Percentiles rank a stretch among this genome's conserved stretches.
Evolutionary conservation across 2,888 invertebrate species (phyloP).

Genomic region (Phyllotreta striolata): DNA sequence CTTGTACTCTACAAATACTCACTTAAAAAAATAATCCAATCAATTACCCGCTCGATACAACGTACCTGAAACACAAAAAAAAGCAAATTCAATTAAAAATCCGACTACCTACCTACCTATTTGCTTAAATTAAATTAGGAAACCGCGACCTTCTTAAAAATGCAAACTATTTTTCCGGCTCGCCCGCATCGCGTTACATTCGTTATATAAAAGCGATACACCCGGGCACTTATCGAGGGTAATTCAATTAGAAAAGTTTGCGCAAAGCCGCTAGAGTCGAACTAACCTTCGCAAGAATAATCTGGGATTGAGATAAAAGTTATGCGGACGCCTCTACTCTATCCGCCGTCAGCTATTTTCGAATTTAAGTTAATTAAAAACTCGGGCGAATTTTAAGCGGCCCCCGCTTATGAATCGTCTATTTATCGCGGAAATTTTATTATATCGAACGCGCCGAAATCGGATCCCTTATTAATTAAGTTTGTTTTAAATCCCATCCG

Average conservation of each 20-base stretch:
- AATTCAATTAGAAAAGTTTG: conserved; percentile 22
- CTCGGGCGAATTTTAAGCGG: conserved; percentile 9
- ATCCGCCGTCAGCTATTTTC: conserved; percentile 15
- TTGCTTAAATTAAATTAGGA: no score
- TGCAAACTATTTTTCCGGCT: conserved; percentile 4
- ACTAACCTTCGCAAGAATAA: conserved; percentile 16
- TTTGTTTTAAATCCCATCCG: no score
- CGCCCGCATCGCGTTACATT: conserved; percentile 11
- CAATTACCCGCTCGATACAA: no score
- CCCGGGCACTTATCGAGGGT: conserved; percentile 2
- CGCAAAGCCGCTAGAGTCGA: conserved; percentile 17
- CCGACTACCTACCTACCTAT: no score
- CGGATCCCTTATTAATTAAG: conserved; percentile 8
- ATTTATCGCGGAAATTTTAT: conserved; percentile 2
- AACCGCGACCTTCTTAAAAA: conserved; percentile 1
- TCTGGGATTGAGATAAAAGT: conserved; percentile 17
- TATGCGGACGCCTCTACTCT: background rate
- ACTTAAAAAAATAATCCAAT: no score
- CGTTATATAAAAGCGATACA: conserved; percentile 14
- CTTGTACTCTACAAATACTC: no score
- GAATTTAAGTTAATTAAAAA: conserved; percentile 20
- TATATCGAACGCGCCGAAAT: background rate
- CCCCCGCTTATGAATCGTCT: conserved; percentile 2
- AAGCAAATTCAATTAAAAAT: no score
- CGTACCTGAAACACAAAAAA: no score